Evolutionary conservation across 1,140 invertebrate genomes (phyloP), one percentile per base, ranked within the genome.

Genomic region (Drosophila leontia): DNA sequence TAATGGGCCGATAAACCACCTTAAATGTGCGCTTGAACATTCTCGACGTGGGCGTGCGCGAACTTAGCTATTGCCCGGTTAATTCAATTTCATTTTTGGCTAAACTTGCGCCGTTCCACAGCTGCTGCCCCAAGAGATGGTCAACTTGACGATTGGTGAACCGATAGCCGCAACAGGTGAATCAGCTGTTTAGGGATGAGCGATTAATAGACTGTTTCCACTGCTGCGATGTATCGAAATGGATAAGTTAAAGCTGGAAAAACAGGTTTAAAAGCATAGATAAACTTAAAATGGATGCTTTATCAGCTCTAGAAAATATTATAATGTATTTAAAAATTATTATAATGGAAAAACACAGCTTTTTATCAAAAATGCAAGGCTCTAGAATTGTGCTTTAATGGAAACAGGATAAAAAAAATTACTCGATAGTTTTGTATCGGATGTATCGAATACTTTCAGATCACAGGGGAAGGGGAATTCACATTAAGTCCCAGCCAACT

Each of bases 21-120:
- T 91, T 92, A 58, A 93, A 92, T 19, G 88, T 92, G 48, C 92
- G 86, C 71, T 91, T 91, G 68, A 93, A 92, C 92, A 93, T 93
- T 78, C 19, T 75, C 23, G 17, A 19, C 19, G 48, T 59, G 64
- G 51, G 51, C 58, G 61, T 53, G 41, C 51, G 71, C 48, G n/a
- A 59, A 69, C 15, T 67, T 1, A 39, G 13, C 3, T 26, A 8
- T 13, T 75, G 34, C 42, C 74, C 41, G 55, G 51, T 47, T 77
- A 82, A 64, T 56, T 56, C 19, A 87, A 72, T 51, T 60, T 67
- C 68, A 71, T 56, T 71, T 55, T 57, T 53, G 26, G 34, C 57
- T 13, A 44, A 23, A 19, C 12, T 37, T 37, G 26, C 57, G 19
- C 56, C 44, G 62, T 8, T n/a, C 53, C 11, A 51, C 47, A 32